Percentiles rank a stretch among this genome's conserved stretches.
Conservation (phyloP, 2,797 vertebrate species). For the Podargus strigoides region DNA sequence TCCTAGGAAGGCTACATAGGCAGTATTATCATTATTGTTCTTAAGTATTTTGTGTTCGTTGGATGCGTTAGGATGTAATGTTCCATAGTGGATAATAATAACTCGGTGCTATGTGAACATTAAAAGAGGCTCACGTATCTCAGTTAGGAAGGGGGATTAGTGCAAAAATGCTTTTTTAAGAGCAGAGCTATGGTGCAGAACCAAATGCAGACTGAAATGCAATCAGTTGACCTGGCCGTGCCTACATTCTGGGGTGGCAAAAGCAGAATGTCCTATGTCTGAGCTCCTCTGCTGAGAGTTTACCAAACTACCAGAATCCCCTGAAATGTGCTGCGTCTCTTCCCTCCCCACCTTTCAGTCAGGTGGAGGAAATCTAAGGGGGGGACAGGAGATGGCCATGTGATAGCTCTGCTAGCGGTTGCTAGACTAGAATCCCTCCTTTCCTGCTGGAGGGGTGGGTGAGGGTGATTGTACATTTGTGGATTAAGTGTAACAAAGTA, state of each 20-base stretch:
- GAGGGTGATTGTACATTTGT: background rate
- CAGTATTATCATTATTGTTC: background rate
- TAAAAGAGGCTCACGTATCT: constrained; percentile 24
- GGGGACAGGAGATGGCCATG: background rate
- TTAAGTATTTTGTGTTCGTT: background rate
- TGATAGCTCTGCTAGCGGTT: background rate
- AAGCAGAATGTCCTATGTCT: fast-evolving
- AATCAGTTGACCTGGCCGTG: background rate
- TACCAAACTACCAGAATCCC: background rate
- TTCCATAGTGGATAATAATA: constrained; percentile 30
- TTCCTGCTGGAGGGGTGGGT: background rate
- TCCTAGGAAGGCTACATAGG: background rate
- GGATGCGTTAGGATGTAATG: background rate
- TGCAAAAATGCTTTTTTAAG: constrained; percentile 30
- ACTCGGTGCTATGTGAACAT: background rate
- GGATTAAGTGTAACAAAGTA: background rate
- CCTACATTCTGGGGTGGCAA: background rate
- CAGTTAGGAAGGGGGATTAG: constrained; percentile 10
- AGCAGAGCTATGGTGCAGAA: constrained; percentile 57
- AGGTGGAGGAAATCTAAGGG: background rate
- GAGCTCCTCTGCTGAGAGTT: background rate
- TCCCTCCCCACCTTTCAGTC: background rate
- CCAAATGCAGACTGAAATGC: background rate
- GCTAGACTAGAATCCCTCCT: background rate
- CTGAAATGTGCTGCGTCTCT: background rate